Base-by-base conservation (phyloP, 1,140 invertebrate species). In the Cherax destructor region DNA sequence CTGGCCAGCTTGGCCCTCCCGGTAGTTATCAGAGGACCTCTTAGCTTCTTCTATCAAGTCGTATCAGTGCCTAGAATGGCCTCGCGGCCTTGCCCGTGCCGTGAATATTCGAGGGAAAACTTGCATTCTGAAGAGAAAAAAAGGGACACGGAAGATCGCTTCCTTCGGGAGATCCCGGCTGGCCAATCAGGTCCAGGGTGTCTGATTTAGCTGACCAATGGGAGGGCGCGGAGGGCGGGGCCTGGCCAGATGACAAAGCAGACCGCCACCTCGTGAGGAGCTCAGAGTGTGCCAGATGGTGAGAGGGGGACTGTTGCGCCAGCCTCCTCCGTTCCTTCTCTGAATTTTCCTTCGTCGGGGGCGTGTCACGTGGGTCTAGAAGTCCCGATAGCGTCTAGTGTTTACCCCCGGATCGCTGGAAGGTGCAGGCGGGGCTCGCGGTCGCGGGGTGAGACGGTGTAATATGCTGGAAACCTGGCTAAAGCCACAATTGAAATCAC, bases 401-500 rank as follows among this genome's bases (percentile, higher is more conserved):
- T 41, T 52, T 24, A 30, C 81, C 9, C 47, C 9, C 52, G 41
- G 80, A 11, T 74, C 52, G 47, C 30, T n/a, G 24, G 41, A 72
- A 78, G 21, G 56, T 41, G 69, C 30, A 30, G n/a, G 61, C 52
- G 78, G 87, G 72, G 78, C 13, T 41, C 30, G 80, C 56, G 79
- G 49, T 13, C 41, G 47, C 78, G 6, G n/a, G 61, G 79, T 59
- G 87, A 50, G n/a, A 13, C 0, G n/a, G 69, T 72, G 80, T 74
- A 89, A 89, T 41, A 89, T 89, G 87, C 87, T 89, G 79, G 65
- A 83, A 89, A 89, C 87, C 24, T 56, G 50, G 16, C 69, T 21
- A 10, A 41, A 52, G 59, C 78, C 65, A 72, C 87, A 30, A 83
- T 89, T 89, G 87, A 89, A 89, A 83, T 89, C 87, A 89, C 87